Base-by-base conservation (phyloP, 2,797 vertebrate species). In the Hipposideros larvatus region DNA sequence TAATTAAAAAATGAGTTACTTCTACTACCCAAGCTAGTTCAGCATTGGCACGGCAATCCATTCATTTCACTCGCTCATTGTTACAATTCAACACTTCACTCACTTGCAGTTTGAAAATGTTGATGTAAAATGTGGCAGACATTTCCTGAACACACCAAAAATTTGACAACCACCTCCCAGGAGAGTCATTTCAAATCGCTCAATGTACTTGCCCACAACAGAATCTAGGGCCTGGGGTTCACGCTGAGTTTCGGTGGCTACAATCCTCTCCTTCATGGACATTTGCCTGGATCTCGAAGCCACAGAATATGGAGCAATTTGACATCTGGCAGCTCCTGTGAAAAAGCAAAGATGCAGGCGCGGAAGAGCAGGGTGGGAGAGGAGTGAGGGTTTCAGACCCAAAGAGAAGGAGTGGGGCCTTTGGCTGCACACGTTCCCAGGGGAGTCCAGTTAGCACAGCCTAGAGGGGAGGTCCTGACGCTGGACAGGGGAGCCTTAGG, bases 91-190 rank as follows among this genome's bases (percentile, higher is more conserved):
- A 87, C 95, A 96, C 96, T 96, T 96, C 53, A 16, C 89, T 91
- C 88, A 53, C 86, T 94, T 26, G 31, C 79, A 84, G 70, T 96
- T 93, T 84, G 89, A 89, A 96, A 95, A 97, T 87, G 82, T 96
- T 96, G 96, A 96, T 90, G 95, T 97, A 96, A 96, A 96, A 97
- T 31, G 96, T 96, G 97, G 96, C 96, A 96, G 96, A 97, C 95
- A 91, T 97, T 98, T 97, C 97, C 97, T 96, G 96, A 97, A 95
- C 95, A 97, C 91, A 95, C 94, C 96, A 96, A 95, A 94, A 87
- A 93, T 89, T 73, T 97, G 97, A 97, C 96, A 97, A 79, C 86
- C 61, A 16, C 2, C 93, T 97, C 96, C 94, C 95, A 0, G 22
- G 89, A 89, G 96, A 91, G 95, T 91, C 92, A 48, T 97, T 96